phyloP scores from a whole-genome alignment of 2,888 invertebrate species.

The Merodon equestris region DNA sequence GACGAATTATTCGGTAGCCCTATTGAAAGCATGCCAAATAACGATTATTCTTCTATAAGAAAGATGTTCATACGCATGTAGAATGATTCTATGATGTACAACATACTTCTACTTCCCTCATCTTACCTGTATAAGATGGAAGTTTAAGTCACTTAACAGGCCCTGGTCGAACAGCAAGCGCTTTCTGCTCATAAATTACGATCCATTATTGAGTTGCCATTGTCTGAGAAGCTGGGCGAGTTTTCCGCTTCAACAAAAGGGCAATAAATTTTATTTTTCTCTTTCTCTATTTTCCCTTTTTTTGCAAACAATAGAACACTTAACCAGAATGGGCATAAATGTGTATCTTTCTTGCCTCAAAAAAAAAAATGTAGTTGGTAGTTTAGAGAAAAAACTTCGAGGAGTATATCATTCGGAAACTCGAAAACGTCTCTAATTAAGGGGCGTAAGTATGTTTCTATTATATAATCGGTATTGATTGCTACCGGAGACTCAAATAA shows the following conservation, averaged over 20 bases:
- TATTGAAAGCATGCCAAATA: conserved; percentile 64
- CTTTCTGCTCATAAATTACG: conserved; percentile 62
- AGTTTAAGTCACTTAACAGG: conserved; percentile 50
- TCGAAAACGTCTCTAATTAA: conserved; percentile 62
- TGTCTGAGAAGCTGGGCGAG: conserved; percentile 67
- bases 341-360: conserved; percentile 39
- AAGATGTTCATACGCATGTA: conserved; percentile 35
- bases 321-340: conserved; percentile 33
- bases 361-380: conserved; percentile 50
- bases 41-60: conserved; percentile 63
- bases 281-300: conserved; percentile 33
- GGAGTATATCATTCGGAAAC: conserved; percentile 45
- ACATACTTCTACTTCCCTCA: conserved; percentile 17
- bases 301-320: conserved; percentile 36
- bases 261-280: conserved; percentile 62
- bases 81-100: conserved; percentile 45
- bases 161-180: conserved; percentile 40
- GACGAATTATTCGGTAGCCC: conserved; percentile 4
- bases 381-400: conserved; percentile 54
- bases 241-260: conserved; percentile 66
- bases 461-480: conserved; percentile 16
- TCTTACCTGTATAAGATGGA: conserved; percentile 48
- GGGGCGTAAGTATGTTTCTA: conserved; percentile 41
- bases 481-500: conserved; percentile 25
- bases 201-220: conserved; percentile 68